phyloP scores from a whole-genome alignment of 2,797 vertebrate genomes.

The Myotis daubentonii region DNA sequence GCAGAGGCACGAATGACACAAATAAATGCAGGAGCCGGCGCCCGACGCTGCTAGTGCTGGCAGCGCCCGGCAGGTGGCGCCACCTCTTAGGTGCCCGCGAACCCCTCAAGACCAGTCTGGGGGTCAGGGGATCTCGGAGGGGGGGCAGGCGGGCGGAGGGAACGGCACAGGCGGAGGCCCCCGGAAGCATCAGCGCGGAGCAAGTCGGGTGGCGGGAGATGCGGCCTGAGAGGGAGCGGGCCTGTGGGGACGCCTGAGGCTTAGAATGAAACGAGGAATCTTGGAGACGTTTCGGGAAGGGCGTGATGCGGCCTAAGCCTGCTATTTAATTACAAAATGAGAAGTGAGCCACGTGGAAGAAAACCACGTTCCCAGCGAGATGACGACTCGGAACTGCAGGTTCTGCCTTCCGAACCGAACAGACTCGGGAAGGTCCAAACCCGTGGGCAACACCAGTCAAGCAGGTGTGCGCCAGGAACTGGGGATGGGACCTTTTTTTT shows the following conservation, averaged over 20 bases:
- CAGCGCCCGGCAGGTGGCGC: neutral
- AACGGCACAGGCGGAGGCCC: neutral
- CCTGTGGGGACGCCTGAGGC: neutral
- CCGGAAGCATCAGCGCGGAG: neutral
- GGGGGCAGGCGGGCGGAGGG: neutral
- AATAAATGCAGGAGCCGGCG: neutral
- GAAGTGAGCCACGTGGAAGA: neutral
- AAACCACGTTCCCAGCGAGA: neutral
- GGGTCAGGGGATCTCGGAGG: neutral
- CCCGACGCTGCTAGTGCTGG: neutral
- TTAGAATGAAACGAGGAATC: neutral
- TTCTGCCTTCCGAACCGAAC: neutral
- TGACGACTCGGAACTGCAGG: neutral
- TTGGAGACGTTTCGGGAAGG: neutral
- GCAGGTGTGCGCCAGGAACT: neutral
- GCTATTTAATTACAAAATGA: neutral
- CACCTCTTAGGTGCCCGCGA: neutral
- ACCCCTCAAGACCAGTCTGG: neutral
- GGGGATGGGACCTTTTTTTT: neutral
- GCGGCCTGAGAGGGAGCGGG: neutral
- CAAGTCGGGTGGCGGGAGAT: neutral
- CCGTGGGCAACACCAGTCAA: neutral
- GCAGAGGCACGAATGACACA: neutral
- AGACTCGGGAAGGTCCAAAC: neutral
- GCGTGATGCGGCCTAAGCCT: neutral